Base-by-base conservation (phyloP, 2,113 vertebrate genomes). In the Archilochus colubris region DNA sequence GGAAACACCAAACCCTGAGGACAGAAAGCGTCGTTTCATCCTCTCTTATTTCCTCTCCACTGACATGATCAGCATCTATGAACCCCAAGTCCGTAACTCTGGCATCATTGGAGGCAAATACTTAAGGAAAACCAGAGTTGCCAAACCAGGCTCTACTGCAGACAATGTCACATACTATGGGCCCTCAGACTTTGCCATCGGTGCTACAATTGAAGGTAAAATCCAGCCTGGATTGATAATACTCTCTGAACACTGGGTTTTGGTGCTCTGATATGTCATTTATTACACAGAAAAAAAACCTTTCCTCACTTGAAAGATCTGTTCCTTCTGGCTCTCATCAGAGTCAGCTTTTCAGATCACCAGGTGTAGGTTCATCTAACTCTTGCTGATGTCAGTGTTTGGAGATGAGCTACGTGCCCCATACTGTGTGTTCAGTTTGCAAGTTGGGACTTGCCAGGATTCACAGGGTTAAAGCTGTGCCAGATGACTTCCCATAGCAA, bases 1-100 rank as follows among this genome's bases (percentile, higher is more conserved):
- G 99, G 99, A 99, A 83, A 98, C 99, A 10, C 97, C 97, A 70
- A 97, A 98, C 63, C 97, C 97, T 0, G 96, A 97, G 70, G 98
- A 99, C 50, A 97, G 96, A 63, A 97, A 91, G 15, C 98, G 99
- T 1, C 97, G 51, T 25, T 99, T 99, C 82, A 92, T 99, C 74
- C 95, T 99, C 68, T 98, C 98, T 25, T 99, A 99, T 91, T 98
- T 97, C 96, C 97, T 99, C 48, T 97, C 98, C 2, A 86, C 98
- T 24, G 98, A 99, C 94, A 99, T 96, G 70, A 98, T 99, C 81
- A 98, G 98, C 93, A 98, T 99, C 96, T 99, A 98, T 77, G 99
- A 99, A 78, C 98, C 96, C 15, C 96, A 97, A 17, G 72, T 96
- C 33, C 97, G 87, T 25, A 99, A 99, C 95, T 99, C 98, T 6